Conservation (phyloP, 2,113 vertebrate genomes). For the Physeter macrocephalus region DNA sequence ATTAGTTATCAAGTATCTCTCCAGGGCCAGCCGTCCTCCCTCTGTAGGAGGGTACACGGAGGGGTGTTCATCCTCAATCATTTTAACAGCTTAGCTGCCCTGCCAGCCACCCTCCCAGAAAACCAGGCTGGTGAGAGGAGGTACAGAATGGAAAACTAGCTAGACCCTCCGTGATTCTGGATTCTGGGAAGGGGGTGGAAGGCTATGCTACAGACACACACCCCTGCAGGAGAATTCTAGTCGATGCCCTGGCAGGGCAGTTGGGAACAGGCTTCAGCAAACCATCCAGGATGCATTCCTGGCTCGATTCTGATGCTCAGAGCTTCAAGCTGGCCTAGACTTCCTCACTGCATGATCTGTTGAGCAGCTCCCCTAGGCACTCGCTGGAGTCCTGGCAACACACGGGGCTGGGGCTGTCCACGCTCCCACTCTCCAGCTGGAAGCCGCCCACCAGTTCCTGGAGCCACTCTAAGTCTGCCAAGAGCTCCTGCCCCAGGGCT, state of each 20-base stretch:
- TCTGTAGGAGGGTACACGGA: neutral
- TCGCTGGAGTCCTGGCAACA: conserved; percentile 80
- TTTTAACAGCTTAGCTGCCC: neutral
- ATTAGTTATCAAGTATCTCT: neutral
- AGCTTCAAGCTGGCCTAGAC: conserved; percentile 79
- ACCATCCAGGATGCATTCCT: neutral
- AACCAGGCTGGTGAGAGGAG: neutral
- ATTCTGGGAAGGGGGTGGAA: neutral
- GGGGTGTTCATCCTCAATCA: neutral
- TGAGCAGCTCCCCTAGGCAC: conserved; percentile 82
- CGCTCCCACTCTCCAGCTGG: conserved; percentile 70
- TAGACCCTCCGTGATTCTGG: neutral
- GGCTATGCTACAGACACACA: neutral
- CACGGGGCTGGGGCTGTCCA: conserved; percentile 51
- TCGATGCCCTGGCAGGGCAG: neutral
- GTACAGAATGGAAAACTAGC: neutral
- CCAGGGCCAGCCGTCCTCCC: neutral
- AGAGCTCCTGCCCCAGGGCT: conserved; percentile 84
- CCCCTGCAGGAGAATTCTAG: neutral
- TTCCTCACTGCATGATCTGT: conserved; percentile 77
- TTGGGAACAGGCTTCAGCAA: neutral
- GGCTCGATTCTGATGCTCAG: conserved; percentile 71
- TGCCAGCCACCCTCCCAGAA: neutral
- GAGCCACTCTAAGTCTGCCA: conserved; percentile 86
- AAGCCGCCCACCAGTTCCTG: conserved; percentile 84